Evolutionary conservation across 2,113 vertebrate species (phyloP).

Genomic region (Toxotes chatareus): DNA sequence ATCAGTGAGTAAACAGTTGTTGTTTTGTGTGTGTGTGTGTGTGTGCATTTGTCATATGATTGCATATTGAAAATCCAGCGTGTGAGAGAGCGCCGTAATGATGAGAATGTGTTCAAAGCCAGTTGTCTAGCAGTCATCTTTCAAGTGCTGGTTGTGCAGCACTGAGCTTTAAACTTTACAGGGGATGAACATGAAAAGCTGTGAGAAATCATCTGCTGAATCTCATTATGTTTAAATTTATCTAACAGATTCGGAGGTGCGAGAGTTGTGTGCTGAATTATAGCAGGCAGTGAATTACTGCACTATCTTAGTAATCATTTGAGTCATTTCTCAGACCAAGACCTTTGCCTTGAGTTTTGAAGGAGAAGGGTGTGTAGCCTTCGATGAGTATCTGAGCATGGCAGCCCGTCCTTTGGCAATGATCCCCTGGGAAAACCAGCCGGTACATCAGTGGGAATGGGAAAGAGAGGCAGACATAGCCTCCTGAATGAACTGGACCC

Average conservation of each 20-base stretch:
- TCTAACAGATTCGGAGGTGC: slow-evolving; percentile 24
- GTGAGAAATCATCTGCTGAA: slow-evolving; percentile 36
- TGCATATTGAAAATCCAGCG: slow-evolving; percentile 26
- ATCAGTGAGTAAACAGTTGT: slow-evolving; percentile 87
- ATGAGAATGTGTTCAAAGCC: slow-evolving; percentile 44
- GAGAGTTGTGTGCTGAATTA: slow-evolving; percentile 42
- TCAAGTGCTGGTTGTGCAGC: slow-evolving; percentile 27
- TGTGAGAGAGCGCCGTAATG: slow-evolving; percentile 11
- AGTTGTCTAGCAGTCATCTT: slow-evolving; percentile 24
- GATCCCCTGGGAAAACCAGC: slow-evolving; percentile 51
- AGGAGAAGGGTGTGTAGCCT: slow-evolving; percentile 40
- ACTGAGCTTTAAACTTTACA: slow-evolving; percentile 45
- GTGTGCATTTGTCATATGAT: slow-evolving; percentile 6
- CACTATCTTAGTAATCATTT: slow-evolving; percentile 27
- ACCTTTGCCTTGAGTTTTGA: slow-evolving; percentile 53
- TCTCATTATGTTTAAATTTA: slow-evolving; percentile 57
- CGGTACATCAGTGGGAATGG: slow-evolving; percentile 56
- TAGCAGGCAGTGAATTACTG: slow-evolving; percentile 8
- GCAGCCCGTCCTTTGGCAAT: slow-evolving; percentile 17
- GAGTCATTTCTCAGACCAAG: slow-evolving; percentile 33
- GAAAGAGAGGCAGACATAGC: slow-evolving; percentile 46
- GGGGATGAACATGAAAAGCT: slow-evolving; percentile 50
- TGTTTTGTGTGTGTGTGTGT: slow-evolving; percentile 9
- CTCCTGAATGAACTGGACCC: slow-evolving; percentile 39
- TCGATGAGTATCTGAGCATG: slow-evolving; percentile 46